phyloP scores from a whole-genome alignment of 2,797 vertebrate species.

The Coracias cyanogaster region DNA sequence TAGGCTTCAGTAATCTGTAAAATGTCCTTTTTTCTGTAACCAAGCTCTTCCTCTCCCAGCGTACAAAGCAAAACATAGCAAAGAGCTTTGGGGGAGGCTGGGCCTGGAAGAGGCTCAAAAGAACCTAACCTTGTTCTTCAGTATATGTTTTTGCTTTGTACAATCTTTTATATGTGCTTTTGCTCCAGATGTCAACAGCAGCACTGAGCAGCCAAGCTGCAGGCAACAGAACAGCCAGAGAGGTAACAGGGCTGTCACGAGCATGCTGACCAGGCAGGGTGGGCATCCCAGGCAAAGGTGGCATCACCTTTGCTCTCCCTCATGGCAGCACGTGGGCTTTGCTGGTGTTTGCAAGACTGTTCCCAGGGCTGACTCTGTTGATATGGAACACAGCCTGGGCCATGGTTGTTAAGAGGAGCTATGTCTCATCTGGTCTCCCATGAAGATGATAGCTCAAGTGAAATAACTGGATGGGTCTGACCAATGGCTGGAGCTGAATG shows the following conservation, averaged over 20 bases:
- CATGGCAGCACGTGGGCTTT: not conserved
- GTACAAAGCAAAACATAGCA: not conserved
- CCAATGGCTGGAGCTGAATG: not conserved
- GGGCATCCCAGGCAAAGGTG: accelerated
- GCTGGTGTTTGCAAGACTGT: accelerated
- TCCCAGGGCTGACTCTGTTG: accelerated
- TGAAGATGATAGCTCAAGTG: not conserved
- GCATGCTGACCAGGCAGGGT: accelerated
- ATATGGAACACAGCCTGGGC: not conserved
- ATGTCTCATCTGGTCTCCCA: not conserved
- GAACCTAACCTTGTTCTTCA: not conserved
- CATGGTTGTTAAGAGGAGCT: not conserved
- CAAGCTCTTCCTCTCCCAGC: not conserved
- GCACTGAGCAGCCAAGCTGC: not conserved
- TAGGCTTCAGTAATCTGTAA: not conserved
- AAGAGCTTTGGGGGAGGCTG: slow-evolving; percentile 7
- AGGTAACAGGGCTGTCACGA: not conserved
- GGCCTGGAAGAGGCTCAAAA: slow-evolving; percentile 46
- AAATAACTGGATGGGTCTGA: not conserved
- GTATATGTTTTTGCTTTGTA: not conserved
- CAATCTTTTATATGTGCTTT: not conserved
- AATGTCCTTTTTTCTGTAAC: not conserved
- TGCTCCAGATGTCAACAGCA: slow-evolving; percentile 36
- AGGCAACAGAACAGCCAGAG: accelerated
- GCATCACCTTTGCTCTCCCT: not conserved